These are phyloP conservation scores for Acropternis orthonyx DNA, from an alignment of 2,797 vertebrate species.

Conservation along the genomic window DNA sequence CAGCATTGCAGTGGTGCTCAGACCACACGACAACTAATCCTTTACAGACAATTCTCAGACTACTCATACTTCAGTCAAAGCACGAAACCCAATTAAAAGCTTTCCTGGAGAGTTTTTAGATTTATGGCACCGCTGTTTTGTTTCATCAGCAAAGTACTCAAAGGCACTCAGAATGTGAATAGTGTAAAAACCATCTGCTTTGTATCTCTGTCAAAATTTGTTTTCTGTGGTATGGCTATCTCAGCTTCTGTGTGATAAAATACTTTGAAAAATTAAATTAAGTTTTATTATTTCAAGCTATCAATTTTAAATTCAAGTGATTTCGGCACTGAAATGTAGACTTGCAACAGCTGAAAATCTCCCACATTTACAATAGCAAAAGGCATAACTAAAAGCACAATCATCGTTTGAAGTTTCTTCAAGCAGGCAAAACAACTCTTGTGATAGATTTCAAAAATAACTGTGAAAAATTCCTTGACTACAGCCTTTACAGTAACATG, in stretches of 20 bases:
- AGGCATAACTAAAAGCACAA: background rate
- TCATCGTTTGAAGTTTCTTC: background rate
- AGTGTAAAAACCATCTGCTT: background rate
- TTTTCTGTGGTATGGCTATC: background rate
- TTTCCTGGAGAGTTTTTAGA: background rate
- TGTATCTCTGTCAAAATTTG: background rate
- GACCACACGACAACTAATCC: background rate
- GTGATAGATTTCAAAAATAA: background rate
- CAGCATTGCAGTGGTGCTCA: background rate
- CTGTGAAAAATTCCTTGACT: background rate
- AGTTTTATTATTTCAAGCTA: background rate
- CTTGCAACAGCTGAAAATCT: background rate
- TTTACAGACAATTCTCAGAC: background rate
- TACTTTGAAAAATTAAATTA: background rate
- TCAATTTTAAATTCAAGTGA: background rate
- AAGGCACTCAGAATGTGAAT: background rate
- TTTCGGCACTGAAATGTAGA: background rate
- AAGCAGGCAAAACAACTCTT: background rate
- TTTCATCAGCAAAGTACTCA: background rate
- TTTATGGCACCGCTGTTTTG: rapidly evolving
- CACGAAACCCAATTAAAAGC: background rate
- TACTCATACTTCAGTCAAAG: background rate
- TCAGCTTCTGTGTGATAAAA: background rate
- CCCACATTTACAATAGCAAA: background rate
- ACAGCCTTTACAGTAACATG: background rate